Evolutionary conservation across 1,140 invertebrate species (phyloP), one percentile per base, ranked within the genome.

Genomic region (Neodiprion virginianus): DNA sequence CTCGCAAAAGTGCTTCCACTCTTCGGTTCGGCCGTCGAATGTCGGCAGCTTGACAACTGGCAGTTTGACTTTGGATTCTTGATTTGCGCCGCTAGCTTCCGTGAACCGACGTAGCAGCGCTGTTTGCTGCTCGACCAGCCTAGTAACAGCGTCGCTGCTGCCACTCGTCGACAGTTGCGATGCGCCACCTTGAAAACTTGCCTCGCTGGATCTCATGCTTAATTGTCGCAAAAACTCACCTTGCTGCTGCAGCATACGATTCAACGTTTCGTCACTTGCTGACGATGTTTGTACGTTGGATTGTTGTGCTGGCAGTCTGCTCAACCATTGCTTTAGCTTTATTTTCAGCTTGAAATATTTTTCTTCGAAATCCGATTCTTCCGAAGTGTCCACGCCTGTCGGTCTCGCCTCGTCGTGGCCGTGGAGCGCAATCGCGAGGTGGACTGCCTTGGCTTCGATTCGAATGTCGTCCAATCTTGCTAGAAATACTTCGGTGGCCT

Each of bases 1-100:
- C 69, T 79, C 77, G 12, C 72, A 72, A 76, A 79, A 79, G 70
- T 48, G 69, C 61, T 73, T 17, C 75, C 78, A 81, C 28, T 78
- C 72, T 47, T 77, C 73, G 14, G 72, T 74, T 70, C 75, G 72
- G 40, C 79, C 78, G 49, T 76, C 40, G 48, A 79, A 79, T 50
- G 69, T 72, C 5, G 79, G 79, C 12, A 78, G 50, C 50, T 75
- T 75, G 28, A 78, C 75, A 11, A 48, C 50, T 23, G 79, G 77
- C 48, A 80, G 50, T 69, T 75, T 75, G 4, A 77, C 70, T 1
- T 53, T 23, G 10, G 67, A 69, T 50, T 77, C 72, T 28, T 69
- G 12, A 74, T 50, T 73, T 40, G 61, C 14, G 8, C 10, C 10
- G 10, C 50, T 14, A 11, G 50, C 10, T 53, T 53, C 14, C 50